A percentile compares a stretch with the other conserved stretches of the same genome.
phyloP scores from a whole-genome alignment of 2,797 vertebrate genomes.

The Selene dorsalis region DNA sequence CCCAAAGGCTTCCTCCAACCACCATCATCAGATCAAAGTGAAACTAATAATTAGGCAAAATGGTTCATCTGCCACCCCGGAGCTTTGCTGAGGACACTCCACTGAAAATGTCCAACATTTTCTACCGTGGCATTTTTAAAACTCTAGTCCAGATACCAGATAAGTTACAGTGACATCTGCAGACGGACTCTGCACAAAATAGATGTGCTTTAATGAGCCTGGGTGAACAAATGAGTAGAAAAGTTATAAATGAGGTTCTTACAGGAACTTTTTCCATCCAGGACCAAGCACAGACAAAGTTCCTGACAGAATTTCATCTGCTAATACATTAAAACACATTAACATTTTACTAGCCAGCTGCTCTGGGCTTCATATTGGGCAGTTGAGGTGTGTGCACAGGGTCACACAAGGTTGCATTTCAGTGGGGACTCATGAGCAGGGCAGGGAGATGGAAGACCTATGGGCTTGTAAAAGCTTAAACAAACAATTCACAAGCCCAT shows the following conservation, averaged over 20 bases:
- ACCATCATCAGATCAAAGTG: slow-evolving; percentile 62
- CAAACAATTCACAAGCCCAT: slow-evolving; percentile 35
- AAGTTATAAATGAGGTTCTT: neutral
- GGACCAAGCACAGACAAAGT: neutral
- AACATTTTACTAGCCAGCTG: slow-evolving; percentile 24
- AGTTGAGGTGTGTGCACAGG: neutral
- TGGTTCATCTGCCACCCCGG: slow-evolving; percentile 39
- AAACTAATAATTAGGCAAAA: slow-evolving; percentile 67
- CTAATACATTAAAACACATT: slow-evolving; percentile 35
- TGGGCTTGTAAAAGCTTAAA: slow-evolving; percentile 39
- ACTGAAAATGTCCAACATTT: slow-evolving; percentile 24
- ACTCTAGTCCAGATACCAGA: neutral
- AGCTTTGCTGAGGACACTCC: slow-evolving; percentile 31
- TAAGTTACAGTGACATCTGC: neutral
- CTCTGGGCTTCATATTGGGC: slow-evolving; percentile 16
- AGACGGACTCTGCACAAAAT: slow-evolving; percentile 9
- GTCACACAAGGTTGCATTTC: slow-evolving; percentile 28
- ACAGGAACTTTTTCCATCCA: neutral
- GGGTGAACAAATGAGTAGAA: neutral
- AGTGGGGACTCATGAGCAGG: slow-evolving; percentile 15
- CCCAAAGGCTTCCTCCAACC: slow-evolving; percentile 59
- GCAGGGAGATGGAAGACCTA: neutral
- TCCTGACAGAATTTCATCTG: slow-evolving; percentile 14
- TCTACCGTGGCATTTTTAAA: slow-evolving; percentile 21
- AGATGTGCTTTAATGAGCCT: slow-evolving; percentile 47